Evolutionary conservation across 2,113 vertebrate species (phyloP).

Genomic region (Vicugna pacos): DNA sequence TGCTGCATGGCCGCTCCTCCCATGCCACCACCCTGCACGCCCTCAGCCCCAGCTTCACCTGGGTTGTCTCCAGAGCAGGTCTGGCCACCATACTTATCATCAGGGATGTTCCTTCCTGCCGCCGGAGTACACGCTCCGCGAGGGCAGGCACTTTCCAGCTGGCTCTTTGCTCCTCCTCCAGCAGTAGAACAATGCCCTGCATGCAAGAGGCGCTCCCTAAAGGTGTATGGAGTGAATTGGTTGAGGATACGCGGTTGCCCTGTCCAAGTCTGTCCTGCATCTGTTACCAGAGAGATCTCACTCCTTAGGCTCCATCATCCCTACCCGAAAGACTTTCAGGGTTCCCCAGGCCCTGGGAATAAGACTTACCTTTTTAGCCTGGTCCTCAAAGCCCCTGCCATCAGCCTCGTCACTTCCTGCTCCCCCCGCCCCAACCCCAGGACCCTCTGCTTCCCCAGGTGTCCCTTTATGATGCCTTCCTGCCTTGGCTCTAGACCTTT

Average conservation of each 20-base stretch:
- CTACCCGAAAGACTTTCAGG: neutral
- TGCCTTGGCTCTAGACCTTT: neutral
- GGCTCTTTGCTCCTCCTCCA: neutral
- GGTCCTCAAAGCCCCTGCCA: neutral
- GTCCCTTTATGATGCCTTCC: neutral
- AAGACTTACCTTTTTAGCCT: neutral
- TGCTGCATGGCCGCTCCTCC: rapidly evolving
- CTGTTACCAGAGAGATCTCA: neutral
- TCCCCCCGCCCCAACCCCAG: neutral
- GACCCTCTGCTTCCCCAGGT: neutral
- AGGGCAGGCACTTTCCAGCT: neutral
- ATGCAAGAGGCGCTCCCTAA: too few species aligned
- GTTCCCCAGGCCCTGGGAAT: neutral
- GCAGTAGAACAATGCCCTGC: neutral
- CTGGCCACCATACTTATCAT: too few species aligned
- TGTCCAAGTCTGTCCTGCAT: neutral
- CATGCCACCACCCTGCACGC: rapidly evolving
- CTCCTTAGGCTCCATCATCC: rapidly evolving
- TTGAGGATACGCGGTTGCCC: neutral
- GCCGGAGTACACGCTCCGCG: rapidly evolving
- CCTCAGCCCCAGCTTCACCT: neutral
- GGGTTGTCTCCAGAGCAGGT: neutral
- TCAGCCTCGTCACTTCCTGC: neutral
- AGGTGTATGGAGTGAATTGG: neutral
- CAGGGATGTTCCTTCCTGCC: neutral